Base-by-base conservation (phyloP, 2,888 invertebrate species). In the Pammene aurita region DNA sequence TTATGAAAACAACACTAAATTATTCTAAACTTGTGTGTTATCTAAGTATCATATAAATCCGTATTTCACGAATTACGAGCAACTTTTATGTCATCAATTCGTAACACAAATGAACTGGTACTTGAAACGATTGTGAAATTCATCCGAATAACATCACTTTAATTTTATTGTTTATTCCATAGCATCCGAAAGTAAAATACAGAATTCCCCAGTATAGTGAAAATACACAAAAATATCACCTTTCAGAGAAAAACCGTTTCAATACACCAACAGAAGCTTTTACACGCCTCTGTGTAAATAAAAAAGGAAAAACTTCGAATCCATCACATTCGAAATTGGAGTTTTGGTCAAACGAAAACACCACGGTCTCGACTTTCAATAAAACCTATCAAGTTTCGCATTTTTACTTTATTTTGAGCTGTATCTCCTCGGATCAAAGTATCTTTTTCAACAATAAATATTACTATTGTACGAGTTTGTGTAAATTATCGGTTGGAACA, bases 241-340 rank as follows among this genome's bases (percentile, higher is more conserved):
- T 61, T 50, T 50, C 7, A 61, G 5, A 41, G 34, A 26, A 58
- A 58, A 34, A 2, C 42, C n/a, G 41, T 26, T 62, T 52, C 10
- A 34, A 54, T 44, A 42, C 10, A 42, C 18, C 54, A 14, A 63
- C 34, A 34, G 18, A 52, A 18, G 54, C 63, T 52, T 61, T 55
- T 44, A 44, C 14, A 44, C 67, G 34, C 35, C 56, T 61, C 18
- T 38, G n/a, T 13, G 64, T 48, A 54, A 64, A 64, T 50, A 58
- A 64, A 68, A 68, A 54, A 58, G 34, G 42, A 58, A 48, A 41
- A 52, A 18, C 18, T 41, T 46, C 56, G 56, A 58, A 57, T 57
- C 67, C 67, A 60, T 57, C 56, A 56, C 62, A 50, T 69, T 38
- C 57, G 44, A 54, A 69, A 69, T 69, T 64, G 68, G 48, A 38